Evolutionary conservation across 2,888 invertebrate species (phyloP), one percentile per base, ranked within the genome.

Genomic region (Euplexia lucipara): DNA sequence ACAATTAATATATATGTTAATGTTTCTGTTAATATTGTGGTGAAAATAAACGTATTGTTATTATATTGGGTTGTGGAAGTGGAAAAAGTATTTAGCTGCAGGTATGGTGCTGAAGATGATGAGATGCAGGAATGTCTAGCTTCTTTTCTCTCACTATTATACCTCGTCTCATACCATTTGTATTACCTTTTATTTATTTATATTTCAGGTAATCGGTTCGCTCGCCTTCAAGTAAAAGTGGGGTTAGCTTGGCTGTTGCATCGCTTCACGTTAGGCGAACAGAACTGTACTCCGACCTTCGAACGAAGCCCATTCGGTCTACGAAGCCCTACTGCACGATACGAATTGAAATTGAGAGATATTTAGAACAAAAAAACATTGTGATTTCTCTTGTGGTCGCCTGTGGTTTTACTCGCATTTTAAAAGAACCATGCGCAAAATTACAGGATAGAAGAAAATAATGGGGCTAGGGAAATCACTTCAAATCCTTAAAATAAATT

Each of bases 221-320:
- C 91, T 12, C 87, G 88, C 4, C 84, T 91, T 0, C 90, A 90
- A 60, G 52, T 90, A 4, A 89, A 88, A 49, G 79, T 83, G 0
- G 88, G 85, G 0, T 48, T 91, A 1, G 86, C 86, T 1, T 83
- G 87, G 83, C 70, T 91, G 8, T 69, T 91, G 3, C 81, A 82
- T 16, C 78, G 73, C 3, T 90, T 82, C 47, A 91, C 91, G 12
- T 56, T 91, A 4, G 77, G 64, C 3, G 85, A 87, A 45, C 76
- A 85, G 20, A 62, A 67, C 1, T 86, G 83, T 49, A 57, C 60
- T 10, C 86, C 88, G 0, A 61, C 70, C 0, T 90, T 88, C 47
- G 90, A 88, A 18, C 75, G 64, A 7, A 91, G 90, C 44, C 54
- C 79, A 1, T 90, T 91, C 48, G 82, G 81, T 12, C 39, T 91